A percentile compares a stretch with the other conserved stretches of the same genome.
phyloP scores from a whole-genome alignment of 1,140 invertebrate species.

The Drosophila equinoxialis region DNA sequence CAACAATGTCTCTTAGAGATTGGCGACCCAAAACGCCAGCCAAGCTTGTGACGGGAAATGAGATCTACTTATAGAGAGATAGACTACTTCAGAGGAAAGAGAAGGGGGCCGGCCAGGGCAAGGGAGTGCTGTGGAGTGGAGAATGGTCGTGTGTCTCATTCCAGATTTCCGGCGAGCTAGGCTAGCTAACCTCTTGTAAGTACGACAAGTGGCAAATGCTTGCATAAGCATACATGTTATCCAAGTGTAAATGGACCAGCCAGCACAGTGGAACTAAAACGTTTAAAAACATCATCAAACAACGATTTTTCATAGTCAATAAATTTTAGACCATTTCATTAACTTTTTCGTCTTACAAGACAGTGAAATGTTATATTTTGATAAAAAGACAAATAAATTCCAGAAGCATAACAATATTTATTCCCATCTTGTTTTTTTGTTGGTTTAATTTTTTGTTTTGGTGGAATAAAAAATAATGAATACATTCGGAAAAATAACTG shows the following conservation, averaged over 20 bases:
- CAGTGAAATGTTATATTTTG: too few species aligned
- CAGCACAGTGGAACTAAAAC: constrained; percentile 21
- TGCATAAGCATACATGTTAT: constrained; percentile 39
- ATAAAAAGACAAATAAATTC: too few species aligned
- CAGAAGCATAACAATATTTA: too few species aligned
- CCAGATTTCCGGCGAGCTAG: constrained; percentile 29
- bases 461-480: too few species aligned
- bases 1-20: constrained; percentile 41
- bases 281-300: neutral
- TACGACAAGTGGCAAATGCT: constrained; percentile 68
- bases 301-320: too few species aligned
- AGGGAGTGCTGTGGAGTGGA: neutral
- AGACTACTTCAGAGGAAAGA: neutral
- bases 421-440: too few species aligned
- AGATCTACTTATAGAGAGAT: constrained; percentile 56
- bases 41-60: constrained; percentile 64
- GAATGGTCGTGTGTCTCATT: constrained; percentile 10
- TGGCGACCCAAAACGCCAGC: constrained; percentile 54
- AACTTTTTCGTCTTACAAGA: too few species aligned
- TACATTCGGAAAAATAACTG: too few species aligned
- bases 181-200: constrained; percentile 15
- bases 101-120: too few species aligned
- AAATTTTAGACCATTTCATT: too few species aligned
- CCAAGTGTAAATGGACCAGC: constrained; percentile 33
- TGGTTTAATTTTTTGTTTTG: too few species aligned